Conservation (phyloP, 2,888 invertebrate species). For the Blastobasis lacticolella region DNA sequence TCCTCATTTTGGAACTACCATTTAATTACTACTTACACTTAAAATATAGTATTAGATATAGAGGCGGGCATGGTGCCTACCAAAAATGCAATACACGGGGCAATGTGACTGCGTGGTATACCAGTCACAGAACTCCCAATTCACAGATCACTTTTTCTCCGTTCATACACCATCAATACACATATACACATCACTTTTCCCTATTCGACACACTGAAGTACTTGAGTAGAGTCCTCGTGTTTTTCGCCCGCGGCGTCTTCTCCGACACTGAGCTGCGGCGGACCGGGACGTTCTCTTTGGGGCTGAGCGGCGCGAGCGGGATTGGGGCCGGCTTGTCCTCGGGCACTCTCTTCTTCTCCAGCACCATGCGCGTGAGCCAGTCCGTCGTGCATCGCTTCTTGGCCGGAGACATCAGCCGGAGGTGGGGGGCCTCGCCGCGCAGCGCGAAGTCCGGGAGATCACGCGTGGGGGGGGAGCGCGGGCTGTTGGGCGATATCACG, state of each 20-base stretch:
- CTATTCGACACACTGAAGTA: slow-evolving; percentile 46
- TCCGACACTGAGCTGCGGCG: slow-evolving; percentile 36
- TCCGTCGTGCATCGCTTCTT: slow-evolving; percentile 78
- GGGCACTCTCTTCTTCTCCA: slow-evolving; percentile 25
- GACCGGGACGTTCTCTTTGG: slow-evolving; percentile 34
- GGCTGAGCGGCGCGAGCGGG: slow-evolving; percentile 28
- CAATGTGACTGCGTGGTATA: too few species aligned
- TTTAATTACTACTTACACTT: too few species aligned
- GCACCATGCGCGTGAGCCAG: slow-evolving; percentile 75
- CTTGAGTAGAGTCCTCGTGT: slow-evolving; percentile 43
- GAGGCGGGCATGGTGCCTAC: too few species aligned
- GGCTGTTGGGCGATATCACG: slow-evolving; percentile 36
- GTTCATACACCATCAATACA: slow-evolving; percentile 11
- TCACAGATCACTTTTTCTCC: too few species aligned
- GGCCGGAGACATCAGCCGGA: slow-evolving; percentile 80
- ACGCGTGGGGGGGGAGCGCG: slow-evolving; percentile 71
- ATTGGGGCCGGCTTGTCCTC: slow-evolving; percentile 10
- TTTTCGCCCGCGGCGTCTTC: slow-evolving; percentile 34
- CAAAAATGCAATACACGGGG: too few species aligned
- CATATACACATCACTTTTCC: slow-evolving; percentile 19
- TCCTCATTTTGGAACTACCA: too few species aligned
- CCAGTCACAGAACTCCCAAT: too few species aligned
- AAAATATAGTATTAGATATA: too few species aligned
- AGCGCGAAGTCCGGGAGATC: slow-evolving; percentile 85
- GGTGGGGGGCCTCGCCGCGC: slow-evolving; percentile 85